Conservation (phyloP, 2,797 vertebrate genomes). For the Monodelphis domestica region DNA sequence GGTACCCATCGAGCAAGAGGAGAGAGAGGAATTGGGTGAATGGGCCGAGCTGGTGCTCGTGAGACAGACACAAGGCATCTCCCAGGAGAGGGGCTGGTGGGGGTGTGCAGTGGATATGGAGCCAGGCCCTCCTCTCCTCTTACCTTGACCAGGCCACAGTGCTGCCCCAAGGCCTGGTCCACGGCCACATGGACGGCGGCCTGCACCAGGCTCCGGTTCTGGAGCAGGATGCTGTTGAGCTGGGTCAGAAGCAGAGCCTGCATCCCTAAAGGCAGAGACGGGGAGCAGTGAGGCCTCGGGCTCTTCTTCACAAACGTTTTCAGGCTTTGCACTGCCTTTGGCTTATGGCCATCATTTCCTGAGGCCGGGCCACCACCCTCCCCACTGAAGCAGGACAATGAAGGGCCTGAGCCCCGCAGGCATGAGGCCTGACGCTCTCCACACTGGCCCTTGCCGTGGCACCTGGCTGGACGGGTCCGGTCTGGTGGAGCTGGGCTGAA, state of each 20-base stretch:
- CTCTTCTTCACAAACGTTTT: not conserved
- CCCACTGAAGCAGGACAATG: not conserved
- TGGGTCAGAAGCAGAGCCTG: constrained; percentile 65
- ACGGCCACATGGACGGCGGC: constrained; percentile 55
- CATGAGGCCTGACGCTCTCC: not conserved
- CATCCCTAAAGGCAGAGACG: constrained; percentile 63
- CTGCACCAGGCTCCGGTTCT: constrained; percentile 65
- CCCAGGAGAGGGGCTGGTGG: no score
- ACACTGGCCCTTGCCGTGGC: no score
- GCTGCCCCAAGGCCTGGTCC: constrained; percentile 61
- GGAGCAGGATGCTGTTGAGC: constrained; percentile 68
- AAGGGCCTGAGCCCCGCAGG: not conserved
- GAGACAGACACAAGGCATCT: not conserved
- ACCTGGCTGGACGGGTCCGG: no score
- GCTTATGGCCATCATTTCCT: not conserved
- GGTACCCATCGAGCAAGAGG: constrained; percentile 43
- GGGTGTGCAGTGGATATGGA: no score
- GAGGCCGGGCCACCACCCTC: not conserved
- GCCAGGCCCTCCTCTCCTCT: not conserved
- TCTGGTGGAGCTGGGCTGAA: no score
- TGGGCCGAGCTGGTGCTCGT: constrained; percentile 2
- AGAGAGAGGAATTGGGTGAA: no score
- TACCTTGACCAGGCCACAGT: constrained; percentile 67
- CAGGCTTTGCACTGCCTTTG: not conserved
- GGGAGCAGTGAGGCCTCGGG: no score